phyloP scores from a whole-genome alignment of 2,888 invertebrate species.

The Ramazzottius varieornatus region DNA sequence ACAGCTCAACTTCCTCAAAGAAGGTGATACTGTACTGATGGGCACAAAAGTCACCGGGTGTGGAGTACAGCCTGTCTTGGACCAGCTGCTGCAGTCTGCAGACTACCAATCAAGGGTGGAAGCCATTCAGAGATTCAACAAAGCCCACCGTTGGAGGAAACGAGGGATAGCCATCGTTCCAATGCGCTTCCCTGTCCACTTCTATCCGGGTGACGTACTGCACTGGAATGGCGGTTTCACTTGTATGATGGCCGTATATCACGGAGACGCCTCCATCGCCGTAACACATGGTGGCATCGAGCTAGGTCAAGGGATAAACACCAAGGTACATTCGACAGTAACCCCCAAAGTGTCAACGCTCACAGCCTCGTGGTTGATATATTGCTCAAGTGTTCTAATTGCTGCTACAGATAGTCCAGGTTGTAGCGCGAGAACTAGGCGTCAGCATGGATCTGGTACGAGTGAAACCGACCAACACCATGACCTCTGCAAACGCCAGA shows the following conservation, averaged over 20 bases:
- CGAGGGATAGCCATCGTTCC: constrained; percentile 34
- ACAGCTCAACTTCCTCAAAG: not conserved
- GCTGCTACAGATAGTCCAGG: constrained; percentile 7
- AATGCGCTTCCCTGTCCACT: constrained; percentile 37
- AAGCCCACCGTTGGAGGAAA: constrained; percentile 47
- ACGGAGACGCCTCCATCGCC: constrained; percentile 30
- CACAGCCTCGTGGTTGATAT: too few species aligned
- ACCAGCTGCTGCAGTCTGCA: constrained; percentile 14
- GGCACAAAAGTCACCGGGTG: not conserved
- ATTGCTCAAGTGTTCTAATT: not conserved
- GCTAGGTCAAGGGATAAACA: constrained; percentile 51
- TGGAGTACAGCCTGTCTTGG: constrained; percentile 12
- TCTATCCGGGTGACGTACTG: too few species aligned
- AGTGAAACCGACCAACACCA: constrained; percentile 13
- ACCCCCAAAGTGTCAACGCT: too few species aligned
- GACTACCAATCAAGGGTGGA: constrained; percentile 14
- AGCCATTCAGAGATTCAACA: constrained; percentile 4
- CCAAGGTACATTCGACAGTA: constrained; percentile 39
- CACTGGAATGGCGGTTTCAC: constrained; percentile 11
- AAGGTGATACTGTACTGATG: not conserved
- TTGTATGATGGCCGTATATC: constrained; percentile 22
- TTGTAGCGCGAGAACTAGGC: constrained; percentile 17
- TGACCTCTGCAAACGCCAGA: constrained; percentile 13
- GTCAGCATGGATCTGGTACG: constrained; percentile 15
- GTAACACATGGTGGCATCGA: constrained; percentile 33